These are phyloP conservation scores for Nemopilema nomurai DNA, from an alignment of 30 jellyfish, hydroid and myxozoan species.

Conservation along the genomic window DNA sequence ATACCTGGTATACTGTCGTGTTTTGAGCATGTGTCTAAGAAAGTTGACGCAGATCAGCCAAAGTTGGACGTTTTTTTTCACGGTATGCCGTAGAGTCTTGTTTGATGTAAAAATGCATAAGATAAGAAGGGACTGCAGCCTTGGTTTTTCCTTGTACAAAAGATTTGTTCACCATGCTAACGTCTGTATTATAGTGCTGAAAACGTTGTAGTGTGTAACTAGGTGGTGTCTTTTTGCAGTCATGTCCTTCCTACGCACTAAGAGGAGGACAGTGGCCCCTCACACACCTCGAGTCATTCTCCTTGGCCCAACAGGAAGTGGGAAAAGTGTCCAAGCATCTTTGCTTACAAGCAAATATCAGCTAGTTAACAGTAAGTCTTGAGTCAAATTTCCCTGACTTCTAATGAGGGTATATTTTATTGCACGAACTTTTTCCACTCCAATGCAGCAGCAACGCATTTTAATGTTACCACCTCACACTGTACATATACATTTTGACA, in stretches of 20 bases:
- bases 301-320: conserved; percentile 97
- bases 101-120: too few relatives aligned
- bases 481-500: too few relatives aligned
- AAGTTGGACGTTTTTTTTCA: conserved; percentile 86
- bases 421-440: too few relatives aligned
- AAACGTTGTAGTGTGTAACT: not conserved
- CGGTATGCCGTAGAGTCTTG: conserved; percentile 55
- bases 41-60: conserved; percentile 94
- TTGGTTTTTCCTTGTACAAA: not conserved
- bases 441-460: too few relatives aligned
- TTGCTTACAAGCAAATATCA: conserved; percentile 81
- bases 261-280: conserved; percentile 84
- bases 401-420: too few relatives aligned
- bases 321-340: conserved; percentile 90
- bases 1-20: conserved; percentile 77
- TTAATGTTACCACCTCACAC: too few relatives aligned
- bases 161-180: not conserved
- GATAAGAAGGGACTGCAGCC: too few relatives aligned
- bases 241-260: conserved; percentile 40
- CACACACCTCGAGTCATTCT: conserved; percentile 91
- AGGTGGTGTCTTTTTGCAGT: conserved; percentile 28
- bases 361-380: conserved; percentile 78
- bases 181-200: too few relatives aligned
- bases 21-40: conserved; percentile 63
- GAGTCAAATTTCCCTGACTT: too few relatives aligned